phyloP scores from a whole-genome alignment of 2,888 invertebrate species.

The Lasius fuliginosus region DNA sequence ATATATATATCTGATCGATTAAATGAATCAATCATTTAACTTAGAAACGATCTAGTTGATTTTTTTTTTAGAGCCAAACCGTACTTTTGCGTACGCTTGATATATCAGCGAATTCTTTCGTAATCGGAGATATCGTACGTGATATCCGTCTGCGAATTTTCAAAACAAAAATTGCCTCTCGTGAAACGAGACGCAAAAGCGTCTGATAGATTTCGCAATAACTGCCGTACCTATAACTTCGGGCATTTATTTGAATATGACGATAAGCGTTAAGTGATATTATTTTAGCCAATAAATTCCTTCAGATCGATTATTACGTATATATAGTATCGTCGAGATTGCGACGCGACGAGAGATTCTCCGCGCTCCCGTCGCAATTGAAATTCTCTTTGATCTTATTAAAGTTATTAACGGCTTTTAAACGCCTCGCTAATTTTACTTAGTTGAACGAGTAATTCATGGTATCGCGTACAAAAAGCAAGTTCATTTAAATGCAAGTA shows the following conservation, averaged over 20 bases:
- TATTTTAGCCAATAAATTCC: constrained; percentile 29
- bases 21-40: background rate
- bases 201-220: background rate
- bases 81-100: constrained; percentile 1
- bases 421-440: constrained; percentile 29
- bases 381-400: constrained; percentile 49
- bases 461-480: constrained; percentile 14
- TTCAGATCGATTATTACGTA: constrained; percentile 4
- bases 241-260: background rate
- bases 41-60: constrained; percentile 2
- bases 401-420: constrained; percentile 27
- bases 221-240: background rate
- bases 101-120: constrained; percentile 44
- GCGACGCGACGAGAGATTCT: background rate
- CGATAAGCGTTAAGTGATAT: background rate
- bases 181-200: background rate
- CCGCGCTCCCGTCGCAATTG: background rate
- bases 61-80: background rate
- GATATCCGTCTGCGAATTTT: constrained; percentile 23
- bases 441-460: constrained; percentile 8
- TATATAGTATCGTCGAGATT: background rate
- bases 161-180: constrained; percentile 17
- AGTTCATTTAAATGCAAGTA: constrained; percentile 33
- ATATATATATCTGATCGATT: background rate
- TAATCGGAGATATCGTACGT: constrained; percentile 37